Conservation (phyloP, 2,888 invertebrate genomes). For the Fabriciana adippe region DNA sequence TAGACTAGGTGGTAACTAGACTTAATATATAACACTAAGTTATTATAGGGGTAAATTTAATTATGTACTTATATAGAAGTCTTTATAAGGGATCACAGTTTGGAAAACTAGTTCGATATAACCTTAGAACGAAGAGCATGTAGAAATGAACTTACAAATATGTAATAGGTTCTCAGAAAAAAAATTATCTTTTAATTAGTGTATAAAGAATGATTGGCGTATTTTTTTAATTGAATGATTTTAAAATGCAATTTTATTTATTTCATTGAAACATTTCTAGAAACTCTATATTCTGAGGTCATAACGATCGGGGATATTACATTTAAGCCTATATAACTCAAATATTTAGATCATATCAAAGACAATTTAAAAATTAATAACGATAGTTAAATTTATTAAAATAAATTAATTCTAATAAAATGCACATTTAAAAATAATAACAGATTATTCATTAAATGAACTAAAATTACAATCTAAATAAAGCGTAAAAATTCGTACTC, state of each 20-base stretch:
- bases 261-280: slow-evolving; percentile 6
- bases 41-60: slow-evolving; percentile 54
- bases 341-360: slow-evolving; percentile 4
- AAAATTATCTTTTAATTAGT: not conserved
- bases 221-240: not conserved
- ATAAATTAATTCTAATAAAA: slow-evolving; percentile 2
- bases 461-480: slow-evolving; percentile 1
- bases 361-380: not conserved
- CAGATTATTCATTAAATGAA: not conserved
- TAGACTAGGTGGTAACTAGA: slow-evolving; percentile 43
- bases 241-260: not conserved
- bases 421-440: not conserved
- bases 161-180: not conserved
- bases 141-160: slow-evolving; percentile 10
- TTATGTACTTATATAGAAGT: slow-evolving; percentile 77
- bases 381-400: not conserved
- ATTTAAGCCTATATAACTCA: slow-evolving; percentile 34
- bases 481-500: slow-evolving; percentile 4
- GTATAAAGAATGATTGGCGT: not conserved
- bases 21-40: slow-evolving; percentile 37
- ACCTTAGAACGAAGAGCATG: slow-evolving; percentile 25
- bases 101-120: slow-evolving; percentile 77
- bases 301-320: slow-evolving; percentile 37
- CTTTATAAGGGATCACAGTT: slow-evolving; percentile 82
- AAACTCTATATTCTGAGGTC: slow-evolving; percentile 20